Conservation (phyloP, 1,140 invertebrate species). For the Heliconius himera region DNA sequence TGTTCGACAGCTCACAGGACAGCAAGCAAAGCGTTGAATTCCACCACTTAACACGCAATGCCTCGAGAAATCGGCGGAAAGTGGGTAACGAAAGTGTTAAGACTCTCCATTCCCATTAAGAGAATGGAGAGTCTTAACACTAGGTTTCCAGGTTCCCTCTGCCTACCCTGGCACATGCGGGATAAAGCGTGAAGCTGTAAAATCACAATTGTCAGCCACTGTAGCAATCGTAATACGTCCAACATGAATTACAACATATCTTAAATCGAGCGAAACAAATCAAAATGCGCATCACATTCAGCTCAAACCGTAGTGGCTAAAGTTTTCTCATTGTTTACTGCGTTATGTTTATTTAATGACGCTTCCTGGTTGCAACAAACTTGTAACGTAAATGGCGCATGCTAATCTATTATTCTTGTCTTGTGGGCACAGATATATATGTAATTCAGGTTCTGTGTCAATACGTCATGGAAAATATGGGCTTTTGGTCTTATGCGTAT, state of each 20-base stretch:
- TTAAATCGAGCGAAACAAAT: slow-evolving; percentile 21
- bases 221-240: not conserved
- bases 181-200: no score
- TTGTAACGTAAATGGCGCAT: slow-evolving; percentile 32
- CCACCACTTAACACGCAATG: no score
- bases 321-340: slow-evolving; percentile 26
- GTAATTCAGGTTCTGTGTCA: not conserved
- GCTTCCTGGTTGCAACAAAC: slow-evolving; percentile 43
- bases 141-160: no score
- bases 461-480: not conserved
- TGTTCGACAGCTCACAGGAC: no score
- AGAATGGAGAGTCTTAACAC: no score
- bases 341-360: slow-evolving; percentile 38
- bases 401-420: slow-evolving; percentile 30
- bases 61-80: no score
- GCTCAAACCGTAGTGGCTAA: slow-evolving; percentile 12
- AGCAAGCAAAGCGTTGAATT: no score
- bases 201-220: not conserved
- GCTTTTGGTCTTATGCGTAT: not conserved
- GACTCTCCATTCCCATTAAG: no score
- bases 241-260: not conserved
- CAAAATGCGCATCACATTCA: slow-evolving; percentile 25
- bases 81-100: no score
- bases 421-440: not conserved
- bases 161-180: no score